Conservation (phyloP, 2,888 invertebrate genomes). For the Lingula anatina region DNA sequence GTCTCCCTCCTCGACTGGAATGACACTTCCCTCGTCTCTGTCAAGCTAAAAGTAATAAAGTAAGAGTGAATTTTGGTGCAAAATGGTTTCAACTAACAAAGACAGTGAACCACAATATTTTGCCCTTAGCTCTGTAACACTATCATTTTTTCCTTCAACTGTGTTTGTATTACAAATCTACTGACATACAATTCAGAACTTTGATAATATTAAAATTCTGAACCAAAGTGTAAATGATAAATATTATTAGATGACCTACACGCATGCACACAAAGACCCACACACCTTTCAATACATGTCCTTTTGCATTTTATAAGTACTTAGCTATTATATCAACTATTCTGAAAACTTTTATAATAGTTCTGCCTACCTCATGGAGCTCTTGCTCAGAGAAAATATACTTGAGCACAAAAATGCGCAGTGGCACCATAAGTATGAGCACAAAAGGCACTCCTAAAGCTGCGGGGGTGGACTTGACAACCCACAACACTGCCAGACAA, state of each 20-base stretch:
- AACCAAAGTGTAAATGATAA: no score
- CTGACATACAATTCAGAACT: no score
- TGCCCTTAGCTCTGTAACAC: no score
- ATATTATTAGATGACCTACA: no score
- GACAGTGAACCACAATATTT: neutral
- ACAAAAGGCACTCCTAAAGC: conserved; percentile 93
- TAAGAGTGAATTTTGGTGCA: neutral
- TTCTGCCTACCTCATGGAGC: conserved; percentile 78
- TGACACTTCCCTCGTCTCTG: conserved; percentile 58
- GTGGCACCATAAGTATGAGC: conserved; percentile 78
- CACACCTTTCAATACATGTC: no score
- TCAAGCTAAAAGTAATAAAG: conserved; percentile 64
- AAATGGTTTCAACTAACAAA: neutral
- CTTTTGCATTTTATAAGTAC: no score
- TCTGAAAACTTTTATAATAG: no score
- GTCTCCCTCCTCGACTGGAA: conserved; percentile 58
- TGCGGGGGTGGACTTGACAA: conserved; percentile 81
- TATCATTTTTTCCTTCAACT: neutral
- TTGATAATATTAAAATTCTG: no score
- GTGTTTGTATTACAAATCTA: neutral
- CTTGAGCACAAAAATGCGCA: conserved; percentile 66
- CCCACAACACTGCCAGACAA: conserved; percentile 75
- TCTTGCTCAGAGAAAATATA: conserved; percentile 75
- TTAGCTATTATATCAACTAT: no score
- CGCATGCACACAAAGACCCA: no score